Base-by-base conservation (phyloP, 37 sponge, comb jelly and placozoan genomes). In the Haliclona indistincta region DNA sequence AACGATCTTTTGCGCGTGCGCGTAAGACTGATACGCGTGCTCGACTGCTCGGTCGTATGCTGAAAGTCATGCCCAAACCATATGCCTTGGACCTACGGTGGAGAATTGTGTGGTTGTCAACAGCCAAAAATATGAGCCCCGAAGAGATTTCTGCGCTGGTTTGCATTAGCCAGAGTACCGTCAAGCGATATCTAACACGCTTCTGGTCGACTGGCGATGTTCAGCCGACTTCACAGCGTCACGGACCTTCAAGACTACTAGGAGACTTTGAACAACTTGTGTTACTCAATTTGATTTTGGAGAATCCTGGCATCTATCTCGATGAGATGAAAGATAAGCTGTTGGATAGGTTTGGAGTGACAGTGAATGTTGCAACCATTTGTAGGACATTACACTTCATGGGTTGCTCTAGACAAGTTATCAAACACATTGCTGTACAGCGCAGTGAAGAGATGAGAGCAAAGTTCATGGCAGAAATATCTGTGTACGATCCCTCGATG, bases 401-500 rank as follows among this genome's bases (percentile, higher is more conserved):
- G n/a, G n/a, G n/a, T n/a, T n/a, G n/a, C n/a, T n/a, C n/a, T n/a
- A n/a, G n/a, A n/a, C n/a, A n/a, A n/a, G n/a, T n/a, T n/a, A n/a
- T 77, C 25, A 38, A 53, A 20, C 56, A 66, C 53, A 30, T 65
- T 53, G 68, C 78, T 6, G 2, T 77, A 13, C 67, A 67, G 42
- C 66, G 29, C 7, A 66, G 56, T 53, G 78, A 77, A 6, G 78
- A 4, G 7, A n/a, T n/a, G n/a, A n/a, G n/a, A n/a, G n/a, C n/a
- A n/a, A n/a, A n/a, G n/a, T n/a, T n/a, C n/a, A n/a, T 77, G 78
- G 67, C 78, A 2, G 68, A 77, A 66, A 43, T 77, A 2, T 47
- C 78, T 2, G 32, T 66, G 28, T 77, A 54, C 34, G 68, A 77
- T 52, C 67, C 67, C 19, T 22, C 54, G 0, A 77, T 77, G 75